phyloP scores from a whole-genome alignment of 2,113 vertebrate genomes.

The Puma concolor region DNA sequence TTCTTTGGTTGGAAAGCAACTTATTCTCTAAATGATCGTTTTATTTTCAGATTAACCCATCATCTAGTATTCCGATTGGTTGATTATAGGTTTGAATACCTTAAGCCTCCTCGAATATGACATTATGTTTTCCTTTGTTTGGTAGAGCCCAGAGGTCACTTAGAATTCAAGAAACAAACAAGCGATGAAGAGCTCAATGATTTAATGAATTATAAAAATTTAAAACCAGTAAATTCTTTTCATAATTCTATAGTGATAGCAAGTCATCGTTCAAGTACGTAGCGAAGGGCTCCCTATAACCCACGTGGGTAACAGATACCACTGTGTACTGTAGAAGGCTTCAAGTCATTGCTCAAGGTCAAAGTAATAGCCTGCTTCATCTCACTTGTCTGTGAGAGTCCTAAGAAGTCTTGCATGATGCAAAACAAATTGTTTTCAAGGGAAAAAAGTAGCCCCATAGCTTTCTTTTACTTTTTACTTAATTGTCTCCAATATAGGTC shows the following conservation, averaged over 20 bases:
- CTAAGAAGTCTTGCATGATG: background rate
- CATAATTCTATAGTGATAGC: background rate
- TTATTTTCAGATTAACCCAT: background rate
- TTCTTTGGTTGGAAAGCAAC: background rate
- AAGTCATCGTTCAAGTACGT: background rate
- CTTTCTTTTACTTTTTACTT: background rate
- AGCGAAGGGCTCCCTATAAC: background rate
- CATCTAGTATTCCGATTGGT: background rate
- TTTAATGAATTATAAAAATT: background rate
- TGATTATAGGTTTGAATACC: background rate
- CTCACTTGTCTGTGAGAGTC: background rate
- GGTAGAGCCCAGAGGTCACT: background rate
- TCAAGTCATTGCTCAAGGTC: constrained; percentile 17
- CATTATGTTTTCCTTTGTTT: constrained; percentile 5
- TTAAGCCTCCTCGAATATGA: background rate
- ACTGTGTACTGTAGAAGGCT: background rate
- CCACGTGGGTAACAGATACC: background rate
- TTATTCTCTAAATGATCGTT: background rate
- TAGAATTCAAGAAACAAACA: constrained; percentile 28
- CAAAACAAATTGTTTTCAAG: background rate
- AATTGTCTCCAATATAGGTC: background rate
- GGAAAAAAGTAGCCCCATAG: background rate
- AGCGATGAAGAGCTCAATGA: background rate
- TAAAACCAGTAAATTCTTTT: background rate
- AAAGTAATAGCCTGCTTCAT: background rate